A percentile compares a stretch with the other conserved stretches of the same genome.
Evolutionary conservation across 1,140 invertebrate species (phyloP).

Genomic region (Drosophila serrata): DNA sequence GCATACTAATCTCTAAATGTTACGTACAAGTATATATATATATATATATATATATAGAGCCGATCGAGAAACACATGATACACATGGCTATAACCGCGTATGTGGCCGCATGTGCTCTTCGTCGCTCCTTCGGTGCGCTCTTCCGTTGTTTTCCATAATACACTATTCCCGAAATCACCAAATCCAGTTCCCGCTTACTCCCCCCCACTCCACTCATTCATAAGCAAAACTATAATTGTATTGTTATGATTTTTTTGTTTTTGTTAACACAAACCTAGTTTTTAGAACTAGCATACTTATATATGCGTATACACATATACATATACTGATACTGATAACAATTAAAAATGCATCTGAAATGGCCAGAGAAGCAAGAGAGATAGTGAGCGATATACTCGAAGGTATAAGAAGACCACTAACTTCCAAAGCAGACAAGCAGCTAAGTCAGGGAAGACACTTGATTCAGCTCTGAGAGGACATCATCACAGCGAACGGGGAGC

Average conservation of each 20-base stretch:
- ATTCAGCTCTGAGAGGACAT: conserved; percentile 8
- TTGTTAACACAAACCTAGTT: conserved; percentile 78
- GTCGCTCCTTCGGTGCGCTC: conserved; percentile 25
- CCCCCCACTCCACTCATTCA: conserved; percentile 19
- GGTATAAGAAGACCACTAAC: conserved; percentile 14
- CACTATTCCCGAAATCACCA: neutral
- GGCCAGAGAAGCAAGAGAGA: conserved; percentile 40
- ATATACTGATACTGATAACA: conserved; percentile 39
- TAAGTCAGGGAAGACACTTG: conserved; percentile 6
- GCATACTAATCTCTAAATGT: conserved; percentile 57
- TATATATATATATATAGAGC: conserved; percentile 37
- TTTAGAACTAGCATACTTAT: conserved; percentile 56
- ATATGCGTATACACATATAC: conserved; percentile 34
- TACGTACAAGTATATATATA: conserved; percentile 38
- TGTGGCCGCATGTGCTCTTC: conserved; percentile 17
- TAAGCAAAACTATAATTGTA: conserved; percentile 60
- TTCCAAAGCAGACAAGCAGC: conserved; percentile 25
- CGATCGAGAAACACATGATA: conserved; percentile 41
- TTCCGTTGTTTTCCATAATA: conserved; percentile 29
- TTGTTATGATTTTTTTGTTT: conserved; percentile 79
- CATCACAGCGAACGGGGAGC: conserved; percentile 3
- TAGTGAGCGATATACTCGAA: conserved; percentile 21
- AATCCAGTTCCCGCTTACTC: conserved; percentile 9
- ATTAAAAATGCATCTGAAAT: conserved; percentile 48
- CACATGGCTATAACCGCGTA: conserved; percentile 19